These are phyloP conservation scores for Bothrops jararaca DNA, from an alignment of 2,113 vertebrate genomes.

Conservation along the genomic window DNA sequence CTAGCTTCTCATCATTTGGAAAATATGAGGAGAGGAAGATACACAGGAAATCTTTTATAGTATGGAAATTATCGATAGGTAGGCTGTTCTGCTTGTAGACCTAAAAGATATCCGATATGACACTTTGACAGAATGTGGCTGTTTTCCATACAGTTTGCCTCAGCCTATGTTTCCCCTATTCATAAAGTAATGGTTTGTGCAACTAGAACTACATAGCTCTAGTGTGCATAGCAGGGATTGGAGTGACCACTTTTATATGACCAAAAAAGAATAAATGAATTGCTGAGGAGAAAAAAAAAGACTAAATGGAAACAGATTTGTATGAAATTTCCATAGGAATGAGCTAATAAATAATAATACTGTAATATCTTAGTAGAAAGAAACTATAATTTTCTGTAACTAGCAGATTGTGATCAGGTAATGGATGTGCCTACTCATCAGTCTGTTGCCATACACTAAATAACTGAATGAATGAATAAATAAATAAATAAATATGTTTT, in stretches of 20 bases:
- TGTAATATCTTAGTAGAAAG: not conserved
- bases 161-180: not conserved
- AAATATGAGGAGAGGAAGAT: not conserved
- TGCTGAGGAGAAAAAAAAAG: not conserved
- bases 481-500: not conserved
- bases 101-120: not conserved
- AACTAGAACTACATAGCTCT: constrained; percentile 1
- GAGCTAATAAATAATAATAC: not conserved
- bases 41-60: not conserved
- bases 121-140: constrained; percentile 17
- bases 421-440: not conserved
- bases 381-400: not conserved
- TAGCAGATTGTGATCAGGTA: not conserved
- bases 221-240: constrained; percentile 22
- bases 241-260: not conserved
- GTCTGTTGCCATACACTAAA: not conserved
- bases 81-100: not conserved
- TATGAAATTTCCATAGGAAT: not conserved
- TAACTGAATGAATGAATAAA: not conserved
- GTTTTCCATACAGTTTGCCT: constrained; percentile 15
- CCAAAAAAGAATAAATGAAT: not conserved
- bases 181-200: constrained; percentile 5
- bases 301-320: not conserved
- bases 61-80: not conserved
- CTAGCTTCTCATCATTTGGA: not conserved